These are phyloP conservation scores for Micrasema minimum DNA, from an alignment of 1,140 invertebrate species.

Conservation along the genomic window DNA sequence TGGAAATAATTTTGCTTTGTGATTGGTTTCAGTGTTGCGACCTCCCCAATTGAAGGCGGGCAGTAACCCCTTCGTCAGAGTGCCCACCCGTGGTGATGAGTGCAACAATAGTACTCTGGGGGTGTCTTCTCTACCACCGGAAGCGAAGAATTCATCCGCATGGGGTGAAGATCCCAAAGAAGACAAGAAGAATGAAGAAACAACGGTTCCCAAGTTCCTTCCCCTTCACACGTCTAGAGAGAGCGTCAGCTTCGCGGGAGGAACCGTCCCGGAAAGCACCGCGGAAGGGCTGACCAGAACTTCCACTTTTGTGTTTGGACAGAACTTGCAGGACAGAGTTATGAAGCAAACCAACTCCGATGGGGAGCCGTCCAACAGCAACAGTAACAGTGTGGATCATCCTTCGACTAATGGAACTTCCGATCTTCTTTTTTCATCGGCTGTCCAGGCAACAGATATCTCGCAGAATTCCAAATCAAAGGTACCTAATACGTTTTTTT, in stretches of 20 bases:
- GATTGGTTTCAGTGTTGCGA: constrained; percentile 30
- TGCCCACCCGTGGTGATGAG: constrained; percentile 51
- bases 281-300: constrained; percentile 57
- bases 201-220: constrained; percentile 63
- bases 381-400: constrained; percentile 60
- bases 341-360: constrained; percentile 59
- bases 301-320: constrained; percentile 88
- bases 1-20: no score
- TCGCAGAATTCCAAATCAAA: constrained; percentile 37
- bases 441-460: constrained; percentile 62
- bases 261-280: constrained; percentile 57
- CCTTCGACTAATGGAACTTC: constrained; percentile 68
- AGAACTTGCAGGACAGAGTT: constrained; percentile 88
- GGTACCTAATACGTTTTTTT: constrained; percentile 25
- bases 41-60: constrained; percentile 56
- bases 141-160: background rate
- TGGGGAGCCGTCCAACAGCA: constrained; percentile 56
- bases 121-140: background rate
- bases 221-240: constrained; percentile 60
- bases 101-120: constrained; percentile 15
- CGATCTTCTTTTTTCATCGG: constrained; percentile 71
- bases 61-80: constrained; percentile 61
- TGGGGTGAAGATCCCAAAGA: constrained; percentile 52
- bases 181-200: constrained; percentile 54
- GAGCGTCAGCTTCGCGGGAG: constrained; percentile 57